Percentiles rank a stretch among this genome's conserved stretches.
Conservation (phyloP, 1,140 invertebrate genomes). For the Drosophila rufa region DNA sequence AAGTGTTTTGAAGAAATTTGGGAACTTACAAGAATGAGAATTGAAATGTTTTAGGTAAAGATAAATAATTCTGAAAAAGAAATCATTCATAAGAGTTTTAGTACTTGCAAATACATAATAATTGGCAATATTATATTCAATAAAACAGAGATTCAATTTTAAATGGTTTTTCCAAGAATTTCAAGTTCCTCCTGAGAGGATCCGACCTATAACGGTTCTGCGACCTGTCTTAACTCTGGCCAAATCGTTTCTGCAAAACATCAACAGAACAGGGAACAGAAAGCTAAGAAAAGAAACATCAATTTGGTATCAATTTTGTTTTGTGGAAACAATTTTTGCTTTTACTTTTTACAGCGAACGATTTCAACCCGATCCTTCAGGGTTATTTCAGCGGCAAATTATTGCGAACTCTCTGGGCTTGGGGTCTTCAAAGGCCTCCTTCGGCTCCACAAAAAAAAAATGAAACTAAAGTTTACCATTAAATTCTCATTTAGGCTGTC, state of each 20-base stretch:
- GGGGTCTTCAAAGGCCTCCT: slow-evolving; percentile 9
- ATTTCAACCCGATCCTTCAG: slow-evolving; percentile 29
- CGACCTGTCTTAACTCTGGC: slow-evolving; percentile 7
- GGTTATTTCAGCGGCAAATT: slow-evolving; percentile 66
- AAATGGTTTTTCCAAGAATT: not conserved
- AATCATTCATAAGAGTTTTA: too few relatives aligned
- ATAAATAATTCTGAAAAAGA: too few relatives aligned
- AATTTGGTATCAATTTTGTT: slow-evolving; percentile 79
- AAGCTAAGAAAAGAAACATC: slow-evolving; percentile 46
- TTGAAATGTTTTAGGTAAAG: too few relatives aligned
- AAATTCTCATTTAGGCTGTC: slow-evolving; percentile 84
- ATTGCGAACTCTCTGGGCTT: slow-evolving; percentile 47
- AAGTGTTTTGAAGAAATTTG: too few relatives aligned
- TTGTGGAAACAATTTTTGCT: slow-evolving; percentile 61
- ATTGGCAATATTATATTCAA: not conserved
- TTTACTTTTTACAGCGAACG: slow-evolving; percentile 69
- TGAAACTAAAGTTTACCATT: slow-evolving; percentile 74
- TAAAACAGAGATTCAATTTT: not conserved
- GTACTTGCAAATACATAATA: too few relatives aligned
- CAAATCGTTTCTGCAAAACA: slow-evolving; percentile 54
- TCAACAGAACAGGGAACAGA: slow-evolving; percentile 7
- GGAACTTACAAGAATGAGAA: too few relatives aligned
- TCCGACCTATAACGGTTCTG: slow-evolving; percentile 45
- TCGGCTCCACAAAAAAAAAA: slow-evolving; percentile 20
- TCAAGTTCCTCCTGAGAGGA: not conserved